Percentiles rank a stretch among this genome's conserved stretches.
phyloP scores from a whole-genome alignment of 2,113 vertebrate species.

The Notothenia rossii region DNA sequence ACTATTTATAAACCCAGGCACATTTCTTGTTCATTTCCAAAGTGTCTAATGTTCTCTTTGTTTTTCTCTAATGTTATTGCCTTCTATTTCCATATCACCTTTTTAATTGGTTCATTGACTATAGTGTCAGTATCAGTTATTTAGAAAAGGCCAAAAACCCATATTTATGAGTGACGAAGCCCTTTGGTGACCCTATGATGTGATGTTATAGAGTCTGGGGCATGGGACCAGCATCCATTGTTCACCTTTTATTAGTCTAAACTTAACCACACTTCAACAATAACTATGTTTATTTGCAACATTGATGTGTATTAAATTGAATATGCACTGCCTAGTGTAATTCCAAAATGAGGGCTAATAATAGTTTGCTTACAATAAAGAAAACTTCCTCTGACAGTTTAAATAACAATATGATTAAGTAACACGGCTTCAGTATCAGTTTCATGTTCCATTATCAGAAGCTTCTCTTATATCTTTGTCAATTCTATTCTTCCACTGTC shows the following conservation, averaged over 20 bases:
- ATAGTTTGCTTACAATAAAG: background rate
- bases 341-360: background rate
- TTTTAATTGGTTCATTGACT: background rate
- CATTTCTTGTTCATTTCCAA: too few relatives aligned
- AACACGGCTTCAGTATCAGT: too few relatives aligned
- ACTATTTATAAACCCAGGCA: too few relatives aligned
- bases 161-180: background rate
- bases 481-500: background rate
- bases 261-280: background rate
- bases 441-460: background rate
- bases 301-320: background rate
- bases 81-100: too few relatives aligned
- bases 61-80: too few relatives aligned
- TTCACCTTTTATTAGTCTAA: background rate
- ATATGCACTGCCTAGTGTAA: background rate
- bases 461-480: background rate
- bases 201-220: background rate
- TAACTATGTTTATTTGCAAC: background rate
- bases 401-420: background rate
- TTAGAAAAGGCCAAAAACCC: background rate
- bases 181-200: background rate
- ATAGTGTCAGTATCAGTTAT: background rate
- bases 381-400: background rate
- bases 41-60: too few relatives aligned
- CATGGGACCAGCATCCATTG: background rate